A percentile compares a stretch with the other conserved stretches of the same genome.
Evolutionary conservation across 2,113 vertebrate species (phyloP).

Genomic region (Hiodon tergisus): DNA sequence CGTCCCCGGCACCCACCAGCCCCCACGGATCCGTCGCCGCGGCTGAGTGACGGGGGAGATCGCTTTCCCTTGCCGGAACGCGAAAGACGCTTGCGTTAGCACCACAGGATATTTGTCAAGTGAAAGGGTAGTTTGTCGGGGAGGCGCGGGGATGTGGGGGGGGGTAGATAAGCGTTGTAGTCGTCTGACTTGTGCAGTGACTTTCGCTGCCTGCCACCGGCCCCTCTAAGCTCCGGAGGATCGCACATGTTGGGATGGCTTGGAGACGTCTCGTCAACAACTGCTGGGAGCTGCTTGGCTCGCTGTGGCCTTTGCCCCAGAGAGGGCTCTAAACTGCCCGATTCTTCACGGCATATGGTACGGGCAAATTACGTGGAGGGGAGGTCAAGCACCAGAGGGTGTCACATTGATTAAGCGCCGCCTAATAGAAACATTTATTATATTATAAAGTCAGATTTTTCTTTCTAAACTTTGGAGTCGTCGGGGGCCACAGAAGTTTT

Average conservation of each 20-base stretch:
- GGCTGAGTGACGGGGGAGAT: constrained; percentile 46
- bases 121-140: constrained; percentile 27
- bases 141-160: neutral
- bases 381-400: too few relatives aligned
- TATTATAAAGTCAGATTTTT: too few relatives aligned
- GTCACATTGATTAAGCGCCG: constrained; percentile 35
- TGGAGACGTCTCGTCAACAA: constrained; percentile 24
- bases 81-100: constrained; percentile 26
- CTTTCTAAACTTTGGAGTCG: too few relatives aligned
- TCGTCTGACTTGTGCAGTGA: neutral
- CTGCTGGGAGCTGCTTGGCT: constrained; percentile 18
- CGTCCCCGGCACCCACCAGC: constrained; percentile 18
- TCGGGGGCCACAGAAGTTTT: constrained; percentile 17
- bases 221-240: neutral
- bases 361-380: too few relatives aligned
- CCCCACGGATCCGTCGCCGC: constrained; percentile 32
- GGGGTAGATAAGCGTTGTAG: neutral
- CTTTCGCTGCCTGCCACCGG: constrained; percentile 5
- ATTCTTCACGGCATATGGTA: neutral
- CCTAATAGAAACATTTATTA: too few relatives aligned
- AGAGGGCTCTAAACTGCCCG: neutral
- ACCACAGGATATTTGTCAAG: constrained; percentile 37
- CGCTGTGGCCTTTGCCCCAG: neutral
- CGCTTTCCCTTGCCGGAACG: constrained; percentile 38
- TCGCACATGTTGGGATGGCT: constrained; percentile 38